These are phyloP conservation scores for Aurelia sp. DNA, from an alignment of 30 jellyfish, hydroid and myxozoan species.

Conservation along the genomic window DNA sequence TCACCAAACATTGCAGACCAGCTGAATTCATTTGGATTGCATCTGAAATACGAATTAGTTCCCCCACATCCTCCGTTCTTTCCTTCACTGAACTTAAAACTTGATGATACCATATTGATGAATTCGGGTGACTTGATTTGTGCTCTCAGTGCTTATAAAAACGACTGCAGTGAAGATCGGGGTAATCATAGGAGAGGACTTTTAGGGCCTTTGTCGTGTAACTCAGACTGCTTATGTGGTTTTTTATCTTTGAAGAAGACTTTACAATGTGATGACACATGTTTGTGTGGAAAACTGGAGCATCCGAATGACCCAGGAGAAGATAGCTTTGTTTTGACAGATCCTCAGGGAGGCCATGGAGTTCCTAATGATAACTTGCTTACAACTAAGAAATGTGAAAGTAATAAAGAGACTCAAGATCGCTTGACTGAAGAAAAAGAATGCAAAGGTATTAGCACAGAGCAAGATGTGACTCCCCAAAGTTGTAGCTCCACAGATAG, in stretches of 20 bases:
- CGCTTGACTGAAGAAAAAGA: no score
- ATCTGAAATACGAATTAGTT: conserved; percentile 75
- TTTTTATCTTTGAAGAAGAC: not conserved
- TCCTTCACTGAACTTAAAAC: conserved; percentile 77
- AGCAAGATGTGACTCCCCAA: no score
- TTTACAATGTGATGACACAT: not conserved
- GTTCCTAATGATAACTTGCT: not conserved
- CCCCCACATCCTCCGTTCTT: conserved; percentile 89
- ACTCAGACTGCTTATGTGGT: conserved; percentile 40
- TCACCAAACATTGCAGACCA: not conserved
- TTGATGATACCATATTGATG: conserved; percentile 62
- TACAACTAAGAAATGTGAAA: not conserved
- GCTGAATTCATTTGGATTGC: conserved; percentile 20
- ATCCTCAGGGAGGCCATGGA: not conserved
- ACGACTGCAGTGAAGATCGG: not conserved
- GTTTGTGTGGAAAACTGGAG: not conserved
- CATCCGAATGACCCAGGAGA: not conserved
- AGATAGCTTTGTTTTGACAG: not conserved
- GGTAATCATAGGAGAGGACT: not conserved
- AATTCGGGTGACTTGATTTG: conserved; percentile 88
- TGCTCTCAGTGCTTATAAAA: conserved; percentile 43
- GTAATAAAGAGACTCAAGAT: no score
- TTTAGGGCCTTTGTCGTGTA: conserved; percentile 11
- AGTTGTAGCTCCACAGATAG: not conserved
- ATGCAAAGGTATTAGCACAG: no score